Conservation (phyloP, 2,888 invertebrate genomes). For the Harpalus rufipes region DNA sequence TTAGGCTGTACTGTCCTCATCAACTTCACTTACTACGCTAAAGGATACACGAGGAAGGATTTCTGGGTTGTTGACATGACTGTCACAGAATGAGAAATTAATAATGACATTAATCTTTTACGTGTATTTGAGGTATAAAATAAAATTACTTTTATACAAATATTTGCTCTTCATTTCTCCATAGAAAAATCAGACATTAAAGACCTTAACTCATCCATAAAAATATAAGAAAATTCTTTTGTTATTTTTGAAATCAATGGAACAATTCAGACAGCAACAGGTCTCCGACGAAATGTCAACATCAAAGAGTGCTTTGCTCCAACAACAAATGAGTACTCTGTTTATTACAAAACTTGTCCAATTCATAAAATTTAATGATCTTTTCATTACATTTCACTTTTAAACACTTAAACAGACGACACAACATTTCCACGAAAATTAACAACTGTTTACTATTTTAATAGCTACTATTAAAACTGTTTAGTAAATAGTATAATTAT, state of each 20-base stretch:
- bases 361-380: conserved; percentile 2
- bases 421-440: neutral
- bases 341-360: neutral
- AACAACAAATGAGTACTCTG: neutral
- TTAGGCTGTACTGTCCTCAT: conserved; percentile 2
- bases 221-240: neutral
- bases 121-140: neutral
- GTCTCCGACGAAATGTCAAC: neutral
- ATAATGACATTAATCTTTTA: neutral
- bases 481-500: conserved; percentile 12
- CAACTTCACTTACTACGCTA: conserved; percentile 23
- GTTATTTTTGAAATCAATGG: neutral
- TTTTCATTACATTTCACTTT: neutral
- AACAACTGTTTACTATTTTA: conserved; percentile 19
- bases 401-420: neutral
- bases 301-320: neutral
- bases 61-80: conserved; percentile 19
- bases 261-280: neutral
- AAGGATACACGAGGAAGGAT: neutral
- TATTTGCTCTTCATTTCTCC: neutral
- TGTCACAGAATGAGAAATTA: neutral
- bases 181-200: neutral
- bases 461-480: conserved; percentile 3
- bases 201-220: neutral
- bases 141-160: neutral